Evolutionary conservation across 2,888 invertebrate species (phyloP), one percentile per base, ranked within the genome.

Genomic region (Melinaea menophilus): DNA sequence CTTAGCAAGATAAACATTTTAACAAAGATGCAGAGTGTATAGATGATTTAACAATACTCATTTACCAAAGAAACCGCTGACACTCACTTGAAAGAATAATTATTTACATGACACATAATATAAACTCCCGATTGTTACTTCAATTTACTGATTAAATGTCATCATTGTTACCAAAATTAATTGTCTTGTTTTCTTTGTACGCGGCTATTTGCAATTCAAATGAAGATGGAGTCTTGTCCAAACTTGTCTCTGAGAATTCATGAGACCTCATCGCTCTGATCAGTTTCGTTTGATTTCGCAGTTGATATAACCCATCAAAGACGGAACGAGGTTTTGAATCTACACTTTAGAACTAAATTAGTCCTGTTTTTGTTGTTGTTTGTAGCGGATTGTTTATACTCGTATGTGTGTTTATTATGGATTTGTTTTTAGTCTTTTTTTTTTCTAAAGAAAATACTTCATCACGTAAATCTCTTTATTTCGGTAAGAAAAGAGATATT

Each of bases 141-240:
- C 80, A 82, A 82, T 84, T 81, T 81, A 76, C 80, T 84, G 81
- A 85, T 85, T 82, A 82, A 84, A 85, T 81, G 84, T 78, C 78
- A 78, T 77, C 77, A 76, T 69, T 70, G 79, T 79, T 78, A 73
- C 79, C 75, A 80, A 51, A 85, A 86, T 86, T 88, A 86, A 87
- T 87, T 85, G 82, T 79, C 81, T 81, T 87, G 86, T 87, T 86
- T 86, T 84, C 86, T 86, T 86, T 84, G 81, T 74, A 66, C 65
- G 67, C 63, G 66, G 72, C 72, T 77, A 86, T 88, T 86, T 86
- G 88, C 86, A 87, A 88, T 86, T 86, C 88, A 82, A 85, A 77
- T 74, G 72, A 72, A 69, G 69, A 69, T 51, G 68, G 71, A 68
- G 68, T 69, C 75, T 73, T 74, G 72, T 71, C 72, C 71, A 69